Conservation (phyloP, 2,797 vertebrate genomes). For the Dromococcyx pavoninus region DNA sequence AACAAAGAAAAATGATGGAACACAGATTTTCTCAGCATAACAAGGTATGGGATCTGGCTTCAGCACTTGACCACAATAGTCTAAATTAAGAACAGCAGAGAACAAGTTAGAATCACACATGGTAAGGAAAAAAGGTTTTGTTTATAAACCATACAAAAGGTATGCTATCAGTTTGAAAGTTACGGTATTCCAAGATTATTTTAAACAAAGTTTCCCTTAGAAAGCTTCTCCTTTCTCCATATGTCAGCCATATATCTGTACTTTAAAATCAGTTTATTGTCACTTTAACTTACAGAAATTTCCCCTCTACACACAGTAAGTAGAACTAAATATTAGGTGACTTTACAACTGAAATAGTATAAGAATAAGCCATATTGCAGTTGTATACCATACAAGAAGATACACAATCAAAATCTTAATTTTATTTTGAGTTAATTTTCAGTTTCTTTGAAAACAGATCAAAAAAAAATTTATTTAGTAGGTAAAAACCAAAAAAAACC, state of each 20-base stretch:
- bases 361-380: neutral
- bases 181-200: neutral
- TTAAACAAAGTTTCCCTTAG: constrained; percentile 27
- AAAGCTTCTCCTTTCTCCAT: neutral
- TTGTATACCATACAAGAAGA: neutral
- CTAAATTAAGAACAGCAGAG: constrained; percentile 59
- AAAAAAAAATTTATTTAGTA: neutral
- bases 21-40: constrained; percentile 39
- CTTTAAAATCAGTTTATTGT: constrained; percentile 33
- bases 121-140: constrained; percentile 30
- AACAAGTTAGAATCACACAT: constrained; percentile 47
- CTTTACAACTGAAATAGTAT: neutral
- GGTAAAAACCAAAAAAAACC: neutral
- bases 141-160: constrained; percentile 53
- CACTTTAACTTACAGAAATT: constrained; percentile 41
- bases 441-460: neutral
- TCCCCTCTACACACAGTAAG: neutral
- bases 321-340: neutral
- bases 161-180: constrained; percentile 39
- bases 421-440: neutral
- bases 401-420: neutral
- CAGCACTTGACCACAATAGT: constrained; percentile 12
- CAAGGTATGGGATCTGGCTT: constrained; percentile 36
- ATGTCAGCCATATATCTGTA: constrained; percentile 2
- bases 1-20: constrained; percentile 42